Evolutionary conservation across 2,797 vertebrate species (phyloP).

Genomic region (Triplophysa yarkandensis): DNA sequence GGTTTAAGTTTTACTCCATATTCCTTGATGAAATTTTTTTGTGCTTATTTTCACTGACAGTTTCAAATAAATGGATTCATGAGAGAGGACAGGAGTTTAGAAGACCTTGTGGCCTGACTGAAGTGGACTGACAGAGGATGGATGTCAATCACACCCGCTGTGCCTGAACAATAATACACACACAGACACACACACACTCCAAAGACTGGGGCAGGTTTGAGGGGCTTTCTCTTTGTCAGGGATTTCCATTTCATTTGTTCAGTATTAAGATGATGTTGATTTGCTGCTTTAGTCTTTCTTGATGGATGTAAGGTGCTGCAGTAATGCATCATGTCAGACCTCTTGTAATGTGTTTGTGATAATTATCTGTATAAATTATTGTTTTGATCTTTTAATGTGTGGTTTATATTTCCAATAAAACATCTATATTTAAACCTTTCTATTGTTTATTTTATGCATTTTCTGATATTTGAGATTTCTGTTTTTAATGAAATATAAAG

Average conservation of each 20-base stretch:
- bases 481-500: too few species aligned
- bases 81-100: conserved; percentile 98
- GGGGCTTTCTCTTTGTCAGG: background rate
- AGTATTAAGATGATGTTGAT: background rate
- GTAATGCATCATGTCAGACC: conserved; percentile 20
- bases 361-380: conserved; percentile 3
- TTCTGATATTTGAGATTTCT: too few species aligned
- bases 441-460: too few species aligned
- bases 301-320: background rate
- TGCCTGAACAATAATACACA: conserved; percentile 8
- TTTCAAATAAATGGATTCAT: conserved; percentile 99
- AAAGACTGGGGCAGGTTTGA: too few species aligned
- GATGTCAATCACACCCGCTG: background rate
- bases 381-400: too few species aligned
- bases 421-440: too few species aligned
- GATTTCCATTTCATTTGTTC: conserved; percentile 15
- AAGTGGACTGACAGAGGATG: conserved; percentile 82
- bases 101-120: conserved; percentile 91
- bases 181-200: conserved; percentile 12
- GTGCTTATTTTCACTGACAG: conserved; percentile 66
- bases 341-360: background rate
- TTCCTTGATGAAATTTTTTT: background rate
- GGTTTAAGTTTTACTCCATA: too few species aligned
- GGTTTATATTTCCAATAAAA: too few species aligned
- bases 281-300: background rate